Evolutionary conservation across 2,888 invertebrate species (phyloP).

Genomic region (Polyploca ridens): DNA sequence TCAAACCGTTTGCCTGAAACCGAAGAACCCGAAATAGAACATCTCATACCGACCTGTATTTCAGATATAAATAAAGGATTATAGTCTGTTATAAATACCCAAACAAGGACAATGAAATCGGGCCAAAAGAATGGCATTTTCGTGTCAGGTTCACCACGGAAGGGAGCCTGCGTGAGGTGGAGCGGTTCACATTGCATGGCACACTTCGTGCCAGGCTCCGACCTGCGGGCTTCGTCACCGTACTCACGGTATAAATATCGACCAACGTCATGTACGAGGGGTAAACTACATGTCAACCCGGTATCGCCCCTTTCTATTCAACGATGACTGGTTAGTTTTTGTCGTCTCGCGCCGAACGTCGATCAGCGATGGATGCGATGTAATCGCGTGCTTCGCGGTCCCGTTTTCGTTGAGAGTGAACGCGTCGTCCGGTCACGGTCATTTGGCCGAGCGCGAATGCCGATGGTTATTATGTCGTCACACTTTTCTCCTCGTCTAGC

Average conservation of each 20-base stretch:
- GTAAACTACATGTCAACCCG: slow-evolving; percentile 44
- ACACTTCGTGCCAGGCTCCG: slow-evolving; percentile 76
- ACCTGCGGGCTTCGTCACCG: slow-evolving; percentile 56
- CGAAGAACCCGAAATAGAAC: too few species aligned
- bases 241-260: slow-evolving; percentile 58
- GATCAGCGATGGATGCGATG: slow-evolving; percentile 45
- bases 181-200: slow-evolving; percentile 58
- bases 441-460: slow-evolving; percentile 54
- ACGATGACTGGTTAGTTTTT: slow-evolving; percentile 36
- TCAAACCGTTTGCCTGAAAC: background rate
- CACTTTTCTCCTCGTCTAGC: slow-evolving; percentile 47
- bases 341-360: slow-evolving; percentile 43
- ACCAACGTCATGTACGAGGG: slow-evolving; percentile 7
- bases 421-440: slow-evolving; percentile 68
- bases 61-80: too few species aligned
- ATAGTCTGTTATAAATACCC: too few species aligned
- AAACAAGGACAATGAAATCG: slow-evolving; percentile 13
- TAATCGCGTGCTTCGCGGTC: slow-evolving; percentile 50
- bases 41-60: slow-evolving; percentile 23
- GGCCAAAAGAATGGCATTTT: slow-evolving; percentile 45
- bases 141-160: slow-evolving; percentile 54
- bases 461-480: slow-evolving; percentile 53
- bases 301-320: slow-evolving; percentile 38
- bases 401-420: slow-evolving; percentile 69
- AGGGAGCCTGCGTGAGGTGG: slow-evolving; percentile 65